Conservation (phyloP, 1,140 invertebrate genomes). For the Diabrotica undecimpunctata region DNA sequence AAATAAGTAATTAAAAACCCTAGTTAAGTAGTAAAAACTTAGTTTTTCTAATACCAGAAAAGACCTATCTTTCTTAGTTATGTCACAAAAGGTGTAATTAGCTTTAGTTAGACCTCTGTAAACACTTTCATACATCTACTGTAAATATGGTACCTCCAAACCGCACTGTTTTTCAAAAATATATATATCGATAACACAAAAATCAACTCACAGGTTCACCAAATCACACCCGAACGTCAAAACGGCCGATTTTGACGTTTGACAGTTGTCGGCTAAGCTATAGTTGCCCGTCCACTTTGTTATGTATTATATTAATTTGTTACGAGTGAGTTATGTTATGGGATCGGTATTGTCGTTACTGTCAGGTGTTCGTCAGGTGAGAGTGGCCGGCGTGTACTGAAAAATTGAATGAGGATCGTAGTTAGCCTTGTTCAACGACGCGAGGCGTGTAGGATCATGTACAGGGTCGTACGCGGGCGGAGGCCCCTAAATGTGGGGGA, state of each 20-base stretch:
- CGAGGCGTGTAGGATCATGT: conserved; percentile 26
- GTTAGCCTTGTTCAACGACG: conserved; percentile 28
- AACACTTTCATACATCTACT: too few species aligned
- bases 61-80: too few species aligned
- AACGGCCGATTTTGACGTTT: conserved; percentile 9
- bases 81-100: too few species aligned
- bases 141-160: too few species aligned
- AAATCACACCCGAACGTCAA: not conserved
- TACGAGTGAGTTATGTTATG: conserved; percentile 9
- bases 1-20: too few species aligned
- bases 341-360: not conserved
- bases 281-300: not conserved
- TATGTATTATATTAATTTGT: conserved; percentile 15
- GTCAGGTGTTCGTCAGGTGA: conserved; percentile 41
- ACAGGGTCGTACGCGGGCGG: conserved; percentile 44
- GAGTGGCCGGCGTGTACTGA: conserved; percentile 35
- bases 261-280: not conserved
- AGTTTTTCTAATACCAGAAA: too few species aligned
- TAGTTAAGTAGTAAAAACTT: too few species aligned
- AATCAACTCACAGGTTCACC: not conserved
- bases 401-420: conserved; percentile 15
- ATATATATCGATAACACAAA: not conserved
- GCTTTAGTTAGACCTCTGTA: too few species aligned
- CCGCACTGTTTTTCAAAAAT: not conserved
- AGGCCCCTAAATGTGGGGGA: conserved; percentile 16